phyloP scores from a whole-genome alignment of 2,113 vertebrate species.

The Etheostoma spectabile region DNA sequence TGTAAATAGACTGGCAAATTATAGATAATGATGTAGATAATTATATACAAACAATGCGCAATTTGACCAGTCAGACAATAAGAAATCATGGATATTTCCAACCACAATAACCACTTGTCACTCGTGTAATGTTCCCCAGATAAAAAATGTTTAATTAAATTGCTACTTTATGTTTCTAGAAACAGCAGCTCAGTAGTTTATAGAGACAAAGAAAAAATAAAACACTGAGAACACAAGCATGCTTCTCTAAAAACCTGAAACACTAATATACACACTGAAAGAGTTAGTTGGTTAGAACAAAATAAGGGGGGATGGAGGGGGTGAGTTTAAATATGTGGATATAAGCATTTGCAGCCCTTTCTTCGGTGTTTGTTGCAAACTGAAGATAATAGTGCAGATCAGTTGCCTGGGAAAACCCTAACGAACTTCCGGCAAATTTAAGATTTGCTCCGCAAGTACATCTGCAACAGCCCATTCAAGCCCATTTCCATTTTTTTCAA shows the following conservation, averaged over 20 bases:
- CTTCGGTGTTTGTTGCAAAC: not conserved
- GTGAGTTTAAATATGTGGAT: not conserved
- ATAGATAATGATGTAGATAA: conserved; percentile 28
- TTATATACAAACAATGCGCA: conserved; percentile 10
- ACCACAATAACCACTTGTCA: conserved; percentile 17
- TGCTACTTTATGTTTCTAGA: conserved; percentile 1
- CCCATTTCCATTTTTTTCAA: too few species aligned
- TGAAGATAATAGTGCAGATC: not conserved
- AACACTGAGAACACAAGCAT: conserved; percentile 1
- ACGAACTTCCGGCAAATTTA: too few species aligned
- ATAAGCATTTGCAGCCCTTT: not conserved
- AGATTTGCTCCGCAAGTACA: too few species aligned
- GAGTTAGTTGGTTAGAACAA: not conserved
- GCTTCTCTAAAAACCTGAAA: not conserved
- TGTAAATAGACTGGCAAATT: conserved; percentile 8
- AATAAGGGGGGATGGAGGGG: not conserved
- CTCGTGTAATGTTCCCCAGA: not conserved
- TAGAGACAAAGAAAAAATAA: not conserved
- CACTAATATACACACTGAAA: not conserved
- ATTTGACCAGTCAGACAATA: conserved; percentile 19
- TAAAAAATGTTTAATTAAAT: conserved; percentile 13
- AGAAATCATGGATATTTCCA: conserved; percentile 6
- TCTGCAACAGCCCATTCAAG: too few species aligned
- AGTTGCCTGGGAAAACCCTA: too few species aligned
- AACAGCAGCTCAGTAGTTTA: not conserved